Evolutionary conservation across 2,888 invertebrate genomes (phyloP), one percentile per base, ranked within the genome.

Genomic region (Emmelina monodactyla): DNA sequence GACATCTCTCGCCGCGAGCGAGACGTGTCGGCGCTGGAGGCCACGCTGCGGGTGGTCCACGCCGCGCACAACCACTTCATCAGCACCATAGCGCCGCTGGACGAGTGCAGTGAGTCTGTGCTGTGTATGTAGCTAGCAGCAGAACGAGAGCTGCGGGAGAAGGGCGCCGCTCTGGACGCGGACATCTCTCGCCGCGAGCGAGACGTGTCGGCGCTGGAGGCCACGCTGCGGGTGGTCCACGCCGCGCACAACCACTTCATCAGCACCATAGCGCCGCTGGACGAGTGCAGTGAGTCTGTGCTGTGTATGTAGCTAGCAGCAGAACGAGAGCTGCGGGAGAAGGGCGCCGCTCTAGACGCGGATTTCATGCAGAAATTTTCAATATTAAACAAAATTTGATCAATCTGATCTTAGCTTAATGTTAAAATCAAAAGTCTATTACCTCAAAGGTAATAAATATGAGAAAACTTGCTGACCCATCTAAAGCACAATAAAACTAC

Each of bases 21-120:
- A 38, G 95, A 96, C 67, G 90, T 95, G 49, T 82, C 88, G 14
- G 94, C 94, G 10, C 85, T 96, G 72, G 94, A 96, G 65, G 94
- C 94, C 55, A 94, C 95, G 1, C 69, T 96, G 50, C 85, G 88
- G 15, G 78, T 95, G 34, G 85, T 95, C 49, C 91, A 91, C 58
- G 83, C 85, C 30, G 87, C 93, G 22, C 95, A 95, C 60, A 79
- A 83, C 25, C 86, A 86, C 40, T 94, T 89, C 66, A 85, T 89
- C 56, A 82, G 79, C 46, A 86, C 82, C 54, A 69, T 91, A 41
- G 67, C 82, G 31, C 78, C 84, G 32, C 76, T 87, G 1, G 68
- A 79, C 10, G 81, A 84, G 2, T 66, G 83, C 32, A 82, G 80
- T 80, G 22, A 30, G 55, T 46, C 5, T n/a, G n/a, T n/a, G n/a